Percentiles rank a stretch among this genome's conserved stretches.
phyloP scores from a whole-genome alignment of 2,113 vertebrate species.

The Bucco capensis region DNA sequence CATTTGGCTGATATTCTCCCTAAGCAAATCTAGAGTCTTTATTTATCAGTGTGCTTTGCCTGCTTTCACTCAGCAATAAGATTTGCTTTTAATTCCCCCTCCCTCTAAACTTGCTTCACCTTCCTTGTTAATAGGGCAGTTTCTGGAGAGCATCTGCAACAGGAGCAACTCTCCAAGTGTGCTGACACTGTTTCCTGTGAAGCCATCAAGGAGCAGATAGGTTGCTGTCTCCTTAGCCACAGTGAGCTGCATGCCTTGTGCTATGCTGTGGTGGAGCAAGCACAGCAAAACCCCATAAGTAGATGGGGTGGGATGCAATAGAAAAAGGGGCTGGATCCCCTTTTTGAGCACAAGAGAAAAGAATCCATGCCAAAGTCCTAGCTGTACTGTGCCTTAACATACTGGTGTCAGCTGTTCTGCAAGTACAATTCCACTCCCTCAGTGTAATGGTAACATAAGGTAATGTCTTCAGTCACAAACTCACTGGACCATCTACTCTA shows the following conservation, averaged over 20 bases:
- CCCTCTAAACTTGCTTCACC: neutral
- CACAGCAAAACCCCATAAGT: neutral
- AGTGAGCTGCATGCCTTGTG: neutral
- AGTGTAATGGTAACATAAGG: neutral
- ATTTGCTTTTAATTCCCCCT: neutral
- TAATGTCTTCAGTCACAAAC: neutral
- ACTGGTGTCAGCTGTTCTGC: neutral
- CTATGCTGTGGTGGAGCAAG: neutral
- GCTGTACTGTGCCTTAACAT: neutral
- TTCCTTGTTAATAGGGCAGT: neutral
- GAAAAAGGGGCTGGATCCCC: neutral
- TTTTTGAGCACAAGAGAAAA: neutral
- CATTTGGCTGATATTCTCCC: neutral
- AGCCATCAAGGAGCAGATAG: neutral
- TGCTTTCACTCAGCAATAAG: neutral
- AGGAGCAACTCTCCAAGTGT: neutral
- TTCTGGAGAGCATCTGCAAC: neutral
- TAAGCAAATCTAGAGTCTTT: neutral
- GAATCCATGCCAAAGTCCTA: neutral
- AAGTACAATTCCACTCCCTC: neutral
- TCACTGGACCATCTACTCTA: accelerated
- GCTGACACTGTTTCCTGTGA: neutral
- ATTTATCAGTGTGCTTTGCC: neutral
- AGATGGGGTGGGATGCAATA: neutral
- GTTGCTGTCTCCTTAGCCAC: neutral